A percentile compares a stretch with the other conserved stretches of the same genome.
phyloP scores from a whole-genome alignment of 2,113 vertebrate genomes.

The Cottus gobio region DNA sequence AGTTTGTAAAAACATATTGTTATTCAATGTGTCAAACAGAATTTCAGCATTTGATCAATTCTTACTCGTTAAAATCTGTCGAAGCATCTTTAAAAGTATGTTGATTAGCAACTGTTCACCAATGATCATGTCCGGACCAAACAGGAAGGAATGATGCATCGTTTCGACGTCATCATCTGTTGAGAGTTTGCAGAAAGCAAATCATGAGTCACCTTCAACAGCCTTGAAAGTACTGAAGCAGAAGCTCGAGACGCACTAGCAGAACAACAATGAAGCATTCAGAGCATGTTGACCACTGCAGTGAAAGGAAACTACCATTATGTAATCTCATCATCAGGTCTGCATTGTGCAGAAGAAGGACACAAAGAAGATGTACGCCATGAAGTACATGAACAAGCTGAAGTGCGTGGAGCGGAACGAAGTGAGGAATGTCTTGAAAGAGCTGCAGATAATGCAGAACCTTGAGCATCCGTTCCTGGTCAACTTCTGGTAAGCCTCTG shows the following conservation, averaged over 20 bases:
- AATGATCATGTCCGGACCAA: neutral
- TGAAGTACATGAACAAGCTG: constrained; percentile 99
- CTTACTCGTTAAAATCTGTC: neutral
- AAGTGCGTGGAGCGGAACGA: constrained; percentile 97
- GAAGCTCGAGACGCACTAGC: constrained; percentile 79
- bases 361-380: constrained; percentile 98
- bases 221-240: neutral
- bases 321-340: constrained; percentile 82
- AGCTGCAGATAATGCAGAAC: constrained; percentile 98
- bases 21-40: neutral
- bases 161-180: neutral
- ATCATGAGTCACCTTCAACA: neutral
- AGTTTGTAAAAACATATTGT: neutral
- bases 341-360: constrained; percentile 99
- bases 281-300: neutral
- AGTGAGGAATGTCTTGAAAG: constrained; percentile 97
- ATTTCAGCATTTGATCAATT: neutral
- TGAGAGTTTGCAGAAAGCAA: neutral
- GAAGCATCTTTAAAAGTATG: neutral
- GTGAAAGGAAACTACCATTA: neutral
- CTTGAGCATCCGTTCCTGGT: constrained; percentile 97
- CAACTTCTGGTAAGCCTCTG: constrained; percentile 92
- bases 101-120: neutral
- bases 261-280: constrained; percentile 85
- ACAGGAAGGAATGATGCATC: neutral